phyloP scores from a whole-genome alignment of 1,140 invertebrate genomes.

The Steinernema khuongi region DNA sequence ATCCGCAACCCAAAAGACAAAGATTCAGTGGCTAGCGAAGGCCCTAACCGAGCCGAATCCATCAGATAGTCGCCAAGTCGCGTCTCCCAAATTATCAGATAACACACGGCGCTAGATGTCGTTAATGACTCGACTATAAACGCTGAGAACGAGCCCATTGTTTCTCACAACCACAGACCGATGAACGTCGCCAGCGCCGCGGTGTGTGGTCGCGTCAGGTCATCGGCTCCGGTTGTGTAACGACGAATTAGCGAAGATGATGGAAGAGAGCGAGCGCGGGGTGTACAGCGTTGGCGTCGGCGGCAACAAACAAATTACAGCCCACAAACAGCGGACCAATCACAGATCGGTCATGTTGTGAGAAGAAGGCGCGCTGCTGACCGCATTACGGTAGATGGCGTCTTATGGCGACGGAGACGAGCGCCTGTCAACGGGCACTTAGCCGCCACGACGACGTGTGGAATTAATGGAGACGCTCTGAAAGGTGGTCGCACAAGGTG shows the following conservation, averaged over 20 bases:
- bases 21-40: too few relatives aligned
- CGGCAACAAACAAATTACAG: constrained; percentile 15
- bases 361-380: not conserved
- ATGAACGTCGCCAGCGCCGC: not conserved
- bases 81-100: too few relatives aligned
- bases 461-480: too few relatives aligned
- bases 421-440: too few relatives aligned
- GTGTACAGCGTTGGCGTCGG: not conserved
- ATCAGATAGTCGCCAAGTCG: too few relatives aligned
- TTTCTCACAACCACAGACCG: not conserved
- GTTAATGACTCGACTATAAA: not conserved
- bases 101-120: too few relatives aligned
- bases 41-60: too few relatives aligned
- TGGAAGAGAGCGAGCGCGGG: not conserved
- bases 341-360: constrained; percentile 10
- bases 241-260: constrained; percentile 16
- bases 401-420: too few relatives aligned
- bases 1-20: too few relatives aligned
- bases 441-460: too few relatives aligned
- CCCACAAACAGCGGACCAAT: not conserved
- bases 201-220: constrained; percentile 11
- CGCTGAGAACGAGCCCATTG: not conserved
- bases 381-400: constrained; percentile 7
- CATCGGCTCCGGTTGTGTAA: constrained; percentile 6
- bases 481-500: too few relatives aligned